Conservation (phyloP, 2,797 vertebrate species). For the Lepidocolaptes lacrymiger region DNA sequence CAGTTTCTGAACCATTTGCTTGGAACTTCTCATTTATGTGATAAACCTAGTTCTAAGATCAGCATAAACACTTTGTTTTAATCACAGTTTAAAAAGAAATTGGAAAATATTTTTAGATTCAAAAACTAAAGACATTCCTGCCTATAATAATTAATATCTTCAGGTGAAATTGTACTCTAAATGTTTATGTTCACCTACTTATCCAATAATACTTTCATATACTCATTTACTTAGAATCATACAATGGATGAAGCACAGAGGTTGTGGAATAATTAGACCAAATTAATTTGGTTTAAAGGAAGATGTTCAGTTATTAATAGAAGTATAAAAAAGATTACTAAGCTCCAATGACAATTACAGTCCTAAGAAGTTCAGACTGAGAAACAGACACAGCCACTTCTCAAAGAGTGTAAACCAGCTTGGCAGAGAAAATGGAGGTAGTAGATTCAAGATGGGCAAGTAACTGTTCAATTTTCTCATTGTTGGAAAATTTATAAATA, state of each 20-base stretch:
- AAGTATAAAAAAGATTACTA: not conserved
- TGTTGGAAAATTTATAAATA: not conserved
- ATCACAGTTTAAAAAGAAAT: not conserved
- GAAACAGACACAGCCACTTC: not conserved
- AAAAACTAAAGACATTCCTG: not conserved
- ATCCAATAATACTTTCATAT: not conserved
- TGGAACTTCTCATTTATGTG: not conserved
- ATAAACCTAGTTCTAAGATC: not conserved
- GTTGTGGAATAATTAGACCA: not conserved
- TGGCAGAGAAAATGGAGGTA: not conserved
- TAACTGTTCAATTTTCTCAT: not conserved
- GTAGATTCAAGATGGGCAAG: not conserved
- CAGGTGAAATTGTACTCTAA: not conserved
- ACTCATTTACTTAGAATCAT: not conserved
- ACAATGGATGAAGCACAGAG: not conserved
- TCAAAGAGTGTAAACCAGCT: not conserved
- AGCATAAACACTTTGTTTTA: not conserved
- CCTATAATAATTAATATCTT: fast-evolving
- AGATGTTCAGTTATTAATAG: not conserved
- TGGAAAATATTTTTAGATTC: not conserved
- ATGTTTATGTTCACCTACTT: not conserved
- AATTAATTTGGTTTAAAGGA: not conserved
- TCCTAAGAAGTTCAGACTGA: not conserved
- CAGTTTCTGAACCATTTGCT: not conserved
- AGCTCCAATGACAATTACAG: not conserved